phyloP scores from a whole-genome alignment of 2,113 vertebrate species.

The Oreochromis tanganicae region DNA sequence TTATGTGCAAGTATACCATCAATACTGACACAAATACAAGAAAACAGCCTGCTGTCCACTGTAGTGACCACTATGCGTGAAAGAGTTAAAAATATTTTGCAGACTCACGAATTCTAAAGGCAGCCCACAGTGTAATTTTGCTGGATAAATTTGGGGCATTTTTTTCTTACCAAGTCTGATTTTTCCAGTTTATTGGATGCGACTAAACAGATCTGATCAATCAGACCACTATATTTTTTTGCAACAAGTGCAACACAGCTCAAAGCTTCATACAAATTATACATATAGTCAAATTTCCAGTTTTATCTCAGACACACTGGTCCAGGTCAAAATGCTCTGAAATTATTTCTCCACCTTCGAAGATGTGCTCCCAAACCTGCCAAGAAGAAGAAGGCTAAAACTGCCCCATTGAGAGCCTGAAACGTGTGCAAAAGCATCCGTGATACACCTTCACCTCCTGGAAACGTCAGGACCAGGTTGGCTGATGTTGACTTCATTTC shows the following conservation, averaged over 20 bases:
- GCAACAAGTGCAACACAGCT: not conserved
- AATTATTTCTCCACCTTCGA: not conserved
- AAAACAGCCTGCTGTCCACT: not conserved
- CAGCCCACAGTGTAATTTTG: not conserved
- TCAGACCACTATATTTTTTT: not conserved
- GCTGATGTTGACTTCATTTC: not conserved
- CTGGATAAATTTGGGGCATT: not conserved
- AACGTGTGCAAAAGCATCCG: not conserved
- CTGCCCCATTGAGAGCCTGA: not conserved
- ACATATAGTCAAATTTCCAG: not conserved
- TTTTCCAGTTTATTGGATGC: accelerated
- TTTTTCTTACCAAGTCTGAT: not conserved
- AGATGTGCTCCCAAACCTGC: not conserved
- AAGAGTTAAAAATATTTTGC: not conserved
- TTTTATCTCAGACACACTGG: not conserved
- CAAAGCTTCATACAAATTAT: not conserved
- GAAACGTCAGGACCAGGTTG: not conserved
- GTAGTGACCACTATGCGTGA: not conserved
- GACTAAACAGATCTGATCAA: not conserved
- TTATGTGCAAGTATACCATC: not conserved
- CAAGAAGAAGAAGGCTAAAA: not conserved
- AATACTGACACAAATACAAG: not conserved
- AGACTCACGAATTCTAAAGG: not conserved
- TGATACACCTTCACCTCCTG: not conserved
- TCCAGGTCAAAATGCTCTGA: not conserved